Evolutionary conservation across 2,113 vertebrate species (phyloP).

Genomic region (Eudyptes chrysolophus): DNA sequence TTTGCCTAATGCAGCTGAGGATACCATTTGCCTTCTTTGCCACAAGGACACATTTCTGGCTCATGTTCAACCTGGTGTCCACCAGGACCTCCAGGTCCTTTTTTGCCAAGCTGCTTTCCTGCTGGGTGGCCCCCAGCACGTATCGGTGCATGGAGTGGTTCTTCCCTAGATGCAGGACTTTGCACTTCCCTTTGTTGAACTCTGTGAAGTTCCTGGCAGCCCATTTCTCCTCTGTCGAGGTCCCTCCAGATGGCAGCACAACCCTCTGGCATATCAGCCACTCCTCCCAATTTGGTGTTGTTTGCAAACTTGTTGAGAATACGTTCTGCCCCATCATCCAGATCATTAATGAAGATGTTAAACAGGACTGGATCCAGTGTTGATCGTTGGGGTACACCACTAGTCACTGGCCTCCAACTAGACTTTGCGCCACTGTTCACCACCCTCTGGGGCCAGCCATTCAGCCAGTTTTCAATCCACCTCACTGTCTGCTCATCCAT

Average conservation of each 20-base stretch:
- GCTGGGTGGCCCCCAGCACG: rapidly evolving
- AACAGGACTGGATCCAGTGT: neutral
- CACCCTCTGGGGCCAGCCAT: neutral
- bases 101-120: neutral
- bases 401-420: neutral
- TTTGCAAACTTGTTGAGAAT: neutral
- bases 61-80: neutral
- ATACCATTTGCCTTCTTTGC: neutral
- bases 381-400: neutral
- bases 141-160: neutral
- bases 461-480: neutral
- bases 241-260: neutral
- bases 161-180: neutral
- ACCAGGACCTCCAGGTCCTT: neutral
- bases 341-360: neutral
- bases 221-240: neutral
- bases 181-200: neutral
- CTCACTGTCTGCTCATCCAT: neutral
- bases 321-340: neutral
- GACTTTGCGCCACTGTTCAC: neutral
- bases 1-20: neutral
- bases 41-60: neutral
- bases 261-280: neutral
- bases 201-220: neutral
- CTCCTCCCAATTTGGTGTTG: neutral